Evolutionary conservation across 1,140 invertebrate species (phyloP), one percentile per base, ranked within the genome.

Genomic region (Pectinophora gossypiella): DNA sequence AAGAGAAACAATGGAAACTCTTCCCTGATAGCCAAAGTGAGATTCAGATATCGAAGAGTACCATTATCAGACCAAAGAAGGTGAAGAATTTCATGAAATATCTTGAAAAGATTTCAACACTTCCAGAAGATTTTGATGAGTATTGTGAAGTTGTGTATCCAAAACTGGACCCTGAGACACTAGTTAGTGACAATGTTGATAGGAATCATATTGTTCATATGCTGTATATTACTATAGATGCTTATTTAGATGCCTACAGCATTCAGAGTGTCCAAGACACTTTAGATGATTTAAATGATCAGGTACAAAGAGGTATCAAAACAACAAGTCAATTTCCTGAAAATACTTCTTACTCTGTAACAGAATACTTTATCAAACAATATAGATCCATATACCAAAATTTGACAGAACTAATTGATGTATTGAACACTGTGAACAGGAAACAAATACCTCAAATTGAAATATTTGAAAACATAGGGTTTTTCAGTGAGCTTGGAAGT

Each of bases 191-290:
- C 20, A 54, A 53, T 38, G 16, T 15, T 2, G 38, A 40, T 15
- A 1, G 16, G 38, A 64, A 49, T 51, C 46, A 65, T 53, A 43
- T 76, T 19, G 54, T 73, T n/a, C 56, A 56, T 15, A 32, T 53
- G 7, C 51, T 83, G 19, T 81, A 68, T 50, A 61, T 75, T 13
- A 65, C 68, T 45, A 55, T 85, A 13, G 57, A 72, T 23, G 71
- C 77, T 9, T 81, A 69, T 60, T 60, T 85, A 44, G 70, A 81
- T 52, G 57, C 70, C 16, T 81, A 72, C 38, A 72, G 56, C 67
- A 54, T 85, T 12, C 49, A 66, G 54, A 27, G 47, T 27, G 51
- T 81, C 19, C 68, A 74, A 65, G 62, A 76, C 47, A 76, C 58
- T 13, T 62, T 75, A 43, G 56, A 76, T 22, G 36, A 18, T 19